Conservation (phyloP, 2,797 vertebrate species). For the Anas flavirostris region DNA sequence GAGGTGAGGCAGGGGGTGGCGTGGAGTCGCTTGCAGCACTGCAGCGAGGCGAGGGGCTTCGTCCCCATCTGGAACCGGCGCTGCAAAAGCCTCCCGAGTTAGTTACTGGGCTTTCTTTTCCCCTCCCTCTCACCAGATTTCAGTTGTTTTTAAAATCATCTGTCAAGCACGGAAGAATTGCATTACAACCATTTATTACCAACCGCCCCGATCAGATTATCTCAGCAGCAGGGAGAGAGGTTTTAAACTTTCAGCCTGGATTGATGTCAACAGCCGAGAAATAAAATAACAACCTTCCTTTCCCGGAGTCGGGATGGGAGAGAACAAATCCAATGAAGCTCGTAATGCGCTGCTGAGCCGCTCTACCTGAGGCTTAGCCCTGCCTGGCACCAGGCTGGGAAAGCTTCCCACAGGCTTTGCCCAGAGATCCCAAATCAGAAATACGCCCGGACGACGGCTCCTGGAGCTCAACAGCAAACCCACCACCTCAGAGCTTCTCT, state of each 20-base stretch:
- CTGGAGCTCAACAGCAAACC: not conserved
- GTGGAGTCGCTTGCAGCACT: not conserved
- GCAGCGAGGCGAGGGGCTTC: not conserved
- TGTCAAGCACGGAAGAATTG: not conserved
- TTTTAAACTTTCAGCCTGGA: not conserved
- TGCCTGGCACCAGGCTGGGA: not conserved
- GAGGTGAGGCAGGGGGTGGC: not conserved
- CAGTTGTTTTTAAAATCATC: not conserved
- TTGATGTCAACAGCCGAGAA: not conserved
- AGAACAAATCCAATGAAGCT: not conserved
- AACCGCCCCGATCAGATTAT: not conserved
- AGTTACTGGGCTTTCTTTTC: too few relatives aligned
- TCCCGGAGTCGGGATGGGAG: not conserved
- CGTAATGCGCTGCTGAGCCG: not conserved
- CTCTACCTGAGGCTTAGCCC: not conserved
- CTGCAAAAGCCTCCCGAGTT: not conserved
- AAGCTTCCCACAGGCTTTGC: not conserved
- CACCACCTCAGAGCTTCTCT: accelerated
- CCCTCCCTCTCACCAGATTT: not conserved
- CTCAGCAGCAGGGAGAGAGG: not conserved
- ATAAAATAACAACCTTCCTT: not conserved
- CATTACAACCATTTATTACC: not conserved
- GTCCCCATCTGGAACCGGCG: accelerated
- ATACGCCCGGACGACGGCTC: not conserved
- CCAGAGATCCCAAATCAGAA: not conserved